These are phyloP conservation scores for Tanypteryx hageni DNA, from an alignment of 2,888 invertebrate genomes.

Conservation along the genomic window DNA sequence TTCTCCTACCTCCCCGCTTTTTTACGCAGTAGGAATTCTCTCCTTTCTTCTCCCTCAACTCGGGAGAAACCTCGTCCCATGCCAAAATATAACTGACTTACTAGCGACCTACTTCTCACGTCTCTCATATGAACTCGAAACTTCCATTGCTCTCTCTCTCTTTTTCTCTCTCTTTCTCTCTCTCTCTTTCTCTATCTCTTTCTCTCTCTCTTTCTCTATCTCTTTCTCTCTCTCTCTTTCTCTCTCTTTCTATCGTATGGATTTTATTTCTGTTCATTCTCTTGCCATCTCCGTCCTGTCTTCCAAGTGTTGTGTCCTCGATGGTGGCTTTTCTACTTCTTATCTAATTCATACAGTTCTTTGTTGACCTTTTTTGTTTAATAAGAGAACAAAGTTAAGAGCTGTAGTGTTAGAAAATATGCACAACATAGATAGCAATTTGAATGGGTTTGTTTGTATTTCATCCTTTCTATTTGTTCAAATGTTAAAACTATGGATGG, in stretches of 20 bases:
- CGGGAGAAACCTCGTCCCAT: neutral
- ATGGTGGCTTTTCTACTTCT: neutral
- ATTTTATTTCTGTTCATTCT: neutral
- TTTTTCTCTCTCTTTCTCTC: too few species aligned
- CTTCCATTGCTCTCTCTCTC: neutral
- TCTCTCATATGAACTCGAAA: neutral
- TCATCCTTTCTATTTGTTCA: too few species aligned
- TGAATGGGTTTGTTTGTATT: too few species aligned
- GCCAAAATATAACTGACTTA: conserved; percentile 30
- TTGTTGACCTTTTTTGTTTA: too few species aligned
- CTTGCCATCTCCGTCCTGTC: neutral
- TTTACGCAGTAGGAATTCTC: neutral
- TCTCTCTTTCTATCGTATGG: neutral
- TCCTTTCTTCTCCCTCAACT: neutral
- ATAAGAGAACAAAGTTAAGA: too few species aligned
- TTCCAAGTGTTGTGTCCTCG: neutral
- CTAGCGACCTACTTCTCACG: conserved; percentile 42
- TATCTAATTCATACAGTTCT: too few species aligned
- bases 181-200: conserved; percentile 12
- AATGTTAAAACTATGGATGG: too few species aligned
- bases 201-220: neutral
- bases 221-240: neutral
- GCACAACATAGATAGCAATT: too few species aligned
- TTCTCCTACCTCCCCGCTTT: neutral
- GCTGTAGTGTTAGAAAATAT: too few species aligned